Evolutionary conservation across 2,888 invertebrate species (phyloP).

Genomic region (Drosophila mulleri): DNA sequence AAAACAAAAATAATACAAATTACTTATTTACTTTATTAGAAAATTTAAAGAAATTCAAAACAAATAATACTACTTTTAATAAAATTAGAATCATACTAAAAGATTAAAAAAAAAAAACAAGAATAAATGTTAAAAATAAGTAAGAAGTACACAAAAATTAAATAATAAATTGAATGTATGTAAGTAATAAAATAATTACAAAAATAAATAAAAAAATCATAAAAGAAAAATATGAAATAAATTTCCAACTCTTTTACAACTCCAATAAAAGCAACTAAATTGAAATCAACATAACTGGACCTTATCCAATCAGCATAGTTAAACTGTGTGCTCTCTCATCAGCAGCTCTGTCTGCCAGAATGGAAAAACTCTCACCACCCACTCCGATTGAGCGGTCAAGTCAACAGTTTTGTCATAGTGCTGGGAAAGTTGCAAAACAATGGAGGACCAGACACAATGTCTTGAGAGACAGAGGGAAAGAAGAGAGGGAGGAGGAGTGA

Average conservation of each 20-base stretch:
- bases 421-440: slow-evolving; percentile 15
- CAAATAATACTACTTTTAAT: too few relatives aligned
- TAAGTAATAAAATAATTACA: too few relatives aligned
- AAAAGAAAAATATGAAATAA: background rate
- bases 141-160: too few relatives aligned
- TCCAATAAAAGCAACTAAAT: background rate
- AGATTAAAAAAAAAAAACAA: too few relatives aligned
- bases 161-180: too few relatives aligned
- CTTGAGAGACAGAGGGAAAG: background rate
- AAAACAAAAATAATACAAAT: too few relatives aligned
- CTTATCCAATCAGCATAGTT: background rate
- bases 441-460: slow-evolving; percentile 9
- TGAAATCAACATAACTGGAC: background rate
- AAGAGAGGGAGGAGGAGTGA: background rate
- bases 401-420: background rate
- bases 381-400: slow-evolving; percentile 12
- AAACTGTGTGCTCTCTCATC: background rate
- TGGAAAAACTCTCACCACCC: slow-evolving; percentile 7
- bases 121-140: too few relatives aligned
- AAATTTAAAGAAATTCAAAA: too few relatives aligned
- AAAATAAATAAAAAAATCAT: background rate
- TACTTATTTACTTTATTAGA: too few relatives aligned
- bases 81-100: too few relatives aligned
- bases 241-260: background rate
- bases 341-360: background rate